Base-by-base conservation (phyloP, 2,888 invertebrate species). In the Synergus itoensis region DNA sequence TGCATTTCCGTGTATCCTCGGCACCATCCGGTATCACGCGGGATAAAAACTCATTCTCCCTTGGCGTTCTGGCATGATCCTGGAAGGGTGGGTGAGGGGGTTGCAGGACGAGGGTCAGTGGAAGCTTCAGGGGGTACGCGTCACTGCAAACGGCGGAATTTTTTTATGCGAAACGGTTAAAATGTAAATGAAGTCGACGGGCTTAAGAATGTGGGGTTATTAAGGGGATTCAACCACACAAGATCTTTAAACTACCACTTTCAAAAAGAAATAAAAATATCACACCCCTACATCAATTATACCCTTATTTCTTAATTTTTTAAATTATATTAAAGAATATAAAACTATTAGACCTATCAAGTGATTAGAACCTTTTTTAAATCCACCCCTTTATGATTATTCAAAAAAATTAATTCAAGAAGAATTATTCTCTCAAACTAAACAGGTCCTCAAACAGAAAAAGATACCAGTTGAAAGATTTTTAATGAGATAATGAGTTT, bases 181-280 rank as follows among this genome's bases (percentile, higher is more conserved):
- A 89, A 90, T 89, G 89, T 87, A 89, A 90, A 90, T 90, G 85
- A 85, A 87, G 87, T 87, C 87, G 78, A 84, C 83, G 85, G 84
- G 87, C 87, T 89, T 87, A 86, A 90, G 89, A 88, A 88, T 87
- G 88, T 84, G 83, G 85, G 86, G 86, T 88, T 88, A 86, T 86
- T 87, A 88, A 88, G 87, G 84, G 87, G 83, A 64, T 80, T 80
- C 82, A 81, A 82, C 60, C 79, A 77, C 82, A 64, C 79, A 80
- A 21, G 21, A 45, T 45, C 80, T 76, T 84, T 77, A 60, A 60
- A 60, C 11, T 60, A 60, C 21, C 12, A n/a, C n/a, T n/a, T n/a
- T 53, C n/a, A n/a, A 8, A n/a, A 53, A 53, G n/a, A 53, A 3
- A n/a, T 9, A 9, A 53, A 53, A 28, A 28, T 28, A 28, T 28